Evolutionary conservation across 2,797 vertebrate species (phyloP).

Genomic region (Sebastiscus tertius): DNA sequence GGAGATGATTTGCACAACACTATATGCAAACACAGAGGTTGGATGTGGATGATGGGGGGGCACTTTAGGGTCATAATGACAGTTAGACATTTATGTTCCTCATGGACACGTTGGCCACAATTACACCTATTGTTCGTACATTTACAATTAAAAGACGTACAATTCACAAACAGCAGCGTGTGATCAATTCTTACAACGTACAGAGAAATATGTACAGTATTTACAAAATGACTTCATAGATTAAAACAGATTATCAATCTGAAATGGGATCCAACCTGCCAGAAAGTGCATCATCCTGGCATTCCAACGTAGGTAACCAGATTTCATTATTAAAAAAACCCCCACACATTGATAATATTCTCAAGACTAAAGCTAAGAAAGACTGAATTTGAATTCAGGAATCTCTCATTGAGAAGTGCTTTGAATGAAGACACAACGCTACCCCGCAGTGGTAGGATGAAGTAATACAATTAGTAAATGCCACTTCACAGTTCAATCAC

Average conservation of each 20-base stretch:
- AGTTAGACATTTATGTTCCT: slow-evolving; percentile 16
- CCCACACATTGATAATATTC: background rate
- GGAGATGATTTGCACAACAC: slow-evolving; percentile 26
- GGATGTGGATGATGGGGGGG: background rate
- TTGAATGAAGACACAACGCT: slow-evolving; percentile 37
- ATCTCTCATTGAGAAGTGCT: background rate
- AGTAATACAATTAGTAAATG: slow-evolving; percentile 33
- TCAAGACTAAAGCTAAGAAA: background rate
- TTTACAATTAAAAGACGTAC: slow-evolving; percentile 8
- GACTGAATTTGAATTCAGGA: background rate
- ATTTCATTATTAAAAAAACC: background rate
- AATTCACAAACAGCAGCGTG: slow-evolving; percentile 17
- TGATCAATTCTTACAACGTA: slow-evolving; percentile 13
- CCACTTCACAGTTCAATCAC: slow-evolving; percentile 23
- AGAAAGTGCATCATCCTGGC: background rate
- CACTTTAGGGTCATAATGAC: slow-evolving; percentile 25
- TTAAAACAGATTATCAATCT: background rate
- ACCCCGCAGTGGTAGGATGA: slow-evolving; percentile 51
- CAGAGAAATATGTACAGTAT: slow-evolving; percentile 40
- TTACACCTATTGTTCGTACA: slow-evolving; percentile 13
- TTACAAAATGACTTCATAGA: slow-evolving; percentile 23
- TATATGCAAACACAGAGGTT: background rate
- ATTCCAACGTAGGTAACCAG: background rate
- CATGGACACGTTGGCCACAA: background rate
- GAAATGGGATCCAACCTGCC: background rate